A percentile compares a stretch with the other conserved stretches of the same genome.
Conservation (phyloP, 1,140 invertebrate species). For the Ceratitis capitata region DNA sequence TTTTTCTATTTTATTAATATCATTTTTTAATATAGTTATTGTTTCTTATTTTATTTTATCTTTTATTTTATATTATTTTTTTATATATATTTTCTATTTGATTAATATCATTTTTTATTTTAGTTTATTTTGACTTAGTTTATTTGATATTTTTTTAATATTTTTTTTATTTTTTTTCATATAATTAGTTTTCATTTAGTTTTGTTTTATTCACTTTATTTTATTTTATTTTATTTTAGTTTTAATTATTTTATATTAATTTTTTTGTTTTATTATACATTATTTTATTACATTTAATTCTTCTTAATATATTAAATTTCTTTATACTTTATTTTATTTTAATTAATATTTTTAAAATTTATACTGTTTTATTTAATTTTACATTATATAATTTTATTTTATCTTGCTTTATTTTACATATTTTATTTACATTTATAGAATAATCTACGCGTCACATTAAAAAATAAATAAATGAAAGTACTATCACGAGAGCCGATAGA, state of each 20-base stretch:
- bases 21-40: not conserved
- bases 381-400: too few species aligned
- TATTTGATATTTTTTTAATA: not conserved
- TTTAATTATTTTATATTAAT: not conserved
- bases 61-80: not conserved
- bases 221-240: not conserved
- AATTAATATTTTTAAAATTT: too few species aligned
- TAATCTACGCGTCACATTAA: not conserved
- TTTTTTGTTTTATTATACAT: not conserved
- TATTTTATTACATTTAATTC: not conserved
- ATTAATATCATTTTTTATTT: not conserved
- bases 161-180: not conserved
- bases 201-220: not conserved
- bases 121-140: not conserved
- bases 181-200: too few species aligned
- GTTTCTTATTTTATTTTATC: not conserved
- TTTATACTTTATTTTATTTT: too few species aligned
- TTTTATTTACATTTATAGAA: too few species aligned
- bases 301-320: not conserved
- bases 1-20: too few species aligned
- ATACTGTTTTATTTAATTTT: too few species aligned
- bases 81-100: not conserved
- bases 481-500: not conserved
- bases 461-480: not conserved
- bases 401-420: too few species aligned